phyloP scores from a whole-genome alignment of 2,888 invertebrate species.

The Neelides folsomi region DNA sequence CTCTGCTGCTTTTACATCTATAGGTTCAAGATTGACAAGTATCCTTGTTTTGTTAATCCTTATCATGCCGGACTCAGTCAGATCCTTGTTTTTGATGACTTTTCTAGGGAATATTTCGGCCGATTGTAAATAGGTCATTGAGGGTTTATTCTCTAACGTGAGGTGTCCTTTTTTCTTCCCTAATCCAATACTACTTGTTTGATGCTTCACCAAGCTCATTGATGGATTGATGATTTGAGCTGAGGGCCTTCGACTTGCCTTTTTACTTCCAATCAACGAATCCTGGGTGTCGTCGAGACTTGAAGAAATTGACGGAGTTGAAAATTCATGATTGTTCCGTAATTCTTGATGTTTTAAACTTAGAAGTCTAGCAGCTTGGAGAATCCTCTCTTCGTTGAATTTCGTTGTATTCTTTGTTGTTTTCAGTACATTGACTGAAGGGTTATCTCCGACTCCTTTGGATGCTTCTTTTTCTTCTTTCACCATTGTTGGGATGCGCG shows the following conservation, averaged over 20 bases:
- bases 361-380: neutral
- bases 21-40: constrained; percentile 16
- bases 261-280: neutral
- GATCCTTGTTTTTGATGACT: constrained; percentile 7
- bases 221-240: neutral
- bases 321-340: neutral
- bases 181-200: neutral
- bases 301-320: neutral
- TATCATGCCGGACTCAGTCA: constrained; percentile 3
- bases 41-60: constrained; percentile 17
- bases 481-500: neutral
- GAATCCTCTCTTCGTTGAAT: neutral
- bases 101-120: neutral
- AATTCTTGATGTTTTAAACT: neutral
- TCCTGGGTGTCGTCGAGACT: neutral
- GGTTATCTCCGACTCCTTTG: neutral
- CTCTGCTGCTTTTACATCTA: too few species aligned
- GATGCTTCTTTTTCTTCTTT: neutral
- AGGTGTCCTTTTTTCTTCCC: constrained; percentile 5
- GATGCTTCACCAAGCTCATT: neutral
- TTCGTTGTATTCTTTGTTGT: neutral
- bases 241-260: neutral
- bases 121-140: neutral
- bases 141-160: neutral
- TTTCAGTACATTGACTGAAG: neutral